These are phyloP conservation scores for Hirtodrosophila histrioides DNA, from an alignment of 2,888 invertebrate species.

Conservation along the genomic window DNA sequence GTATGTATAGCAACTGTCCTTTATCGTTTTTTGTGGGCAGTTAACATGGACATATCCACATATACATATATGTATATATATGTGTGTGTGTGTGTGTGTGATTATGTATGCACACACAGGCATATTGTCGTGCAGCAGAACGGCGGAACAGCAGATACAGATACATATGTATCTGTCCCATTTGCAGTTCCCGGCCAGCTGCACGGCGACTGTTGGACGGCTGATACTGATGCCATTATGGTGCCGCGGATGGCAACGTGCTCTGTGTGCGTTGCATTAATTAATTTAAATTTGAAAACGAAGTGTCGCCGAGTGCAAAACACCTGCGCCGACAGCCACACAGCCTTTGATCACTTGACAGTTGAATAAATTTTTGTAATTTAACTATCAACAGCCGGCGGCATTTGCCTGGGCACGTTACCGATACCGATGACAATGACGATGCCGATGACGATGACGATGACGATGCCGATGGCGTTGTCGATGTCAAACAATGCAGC, in stretches of 20 bases:
- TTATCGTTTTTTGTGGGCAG: constrained; percentile 74
- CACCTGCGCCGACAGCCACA: constrained; percentile 76
- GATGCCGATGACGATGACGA: constrained; percentile 20
- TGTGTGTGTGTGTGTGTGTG: too few species aligned
- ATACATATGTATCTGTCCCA: constrained; percentile 67
- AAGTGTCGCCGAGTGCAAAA: constrained; percentile 80
- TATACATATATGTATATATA: constrained; percentile 11
- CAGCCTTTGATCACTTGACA: constrained; percentile 76
- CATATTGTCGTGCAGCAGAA: constrained; percentile 18
- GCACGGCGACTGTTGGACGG: constrained; percentile 36
- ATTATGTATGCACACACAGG: constrained; percentile 10
- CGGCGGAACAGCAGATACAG: constrained; percentile 42
- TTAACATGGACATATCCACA: constrained; percentile 60
- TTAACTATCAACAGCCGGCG: constrained; percentile 62
- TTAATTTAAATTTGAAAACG: constrained; percentile 76
- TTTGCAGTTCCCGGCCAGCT: constrained; percentile 71
- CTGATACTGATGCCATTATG: constrained; percentile 46
- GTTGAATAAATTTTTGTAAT: constrained; percentile 78
- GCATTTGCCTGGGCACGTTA: constrained; percentile 7
- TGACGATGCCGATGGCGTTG: constrained; percentile 10
- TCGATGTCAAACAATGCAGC: constrained; percentile 21
- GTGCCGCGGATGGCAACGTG: constrained; percentile 5
- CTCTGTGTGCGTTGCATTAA: constrained; percentile 70
- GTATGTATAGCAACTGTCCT: constrained; percentile 64
- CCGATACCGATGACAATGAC: constrained; percentile 6